phyloP scores from a whole-genome alignment of 2,113 vertebrate genomes.

The Percopsis transmontana region DNA sequence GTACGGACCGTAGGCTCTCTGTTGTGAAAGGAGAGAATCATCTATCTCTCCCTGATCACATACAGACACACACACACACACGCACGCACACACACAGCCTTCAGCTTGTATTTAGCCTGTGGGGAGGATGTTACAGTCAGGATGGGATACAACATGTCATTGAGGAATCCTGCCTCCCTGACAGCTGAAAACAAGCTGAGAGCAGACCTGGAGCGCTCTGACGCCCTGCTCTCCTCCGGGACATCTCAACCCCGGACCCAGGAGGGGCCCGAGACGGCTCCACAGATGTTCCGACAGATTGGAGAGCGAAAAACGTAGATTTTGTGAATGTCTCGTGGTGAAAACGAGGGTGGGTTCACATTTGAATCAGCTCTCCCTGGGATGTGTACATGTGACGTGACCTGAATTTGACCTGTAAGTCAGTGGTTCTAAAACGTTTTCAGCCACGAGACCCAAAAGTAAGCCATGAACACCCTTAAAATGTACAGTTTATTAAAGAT shows the following conservation, averaged over 20 bases:
- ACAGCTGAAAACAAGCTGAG: conserved; percentile 70
- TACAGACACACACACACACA: not conserved
- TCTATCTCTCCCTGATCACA: conserved; percentile 50
- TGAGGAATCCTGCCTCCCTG: conserved; percentile 68
- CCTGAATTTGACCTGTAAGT: not conserved
- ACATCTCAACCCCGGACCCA: not conserved
- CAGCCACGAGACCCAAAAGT: too few species aligned
- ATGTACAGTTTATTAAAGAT: too few species aligned
- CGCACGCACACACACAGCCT: not conserved
- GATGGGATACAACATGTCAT: conserved; percentile 74
- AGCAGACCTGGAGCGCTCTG: not conserved
- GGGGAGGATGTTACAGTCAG: conserved; percentile 72
- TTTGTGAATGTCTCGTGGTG: conserved; percentile 26
- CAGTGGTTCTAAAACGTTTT: too few species aligned
- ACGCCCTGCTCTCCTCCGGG: too few species aligned
- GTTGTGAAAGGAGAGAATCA: conserved; percentile 40
- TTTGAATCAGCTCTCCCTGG: too few species aligned
- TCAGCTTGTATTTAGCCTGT: conserved; percentile 68
- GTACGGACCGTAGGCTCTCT: conserved; percentile 39
- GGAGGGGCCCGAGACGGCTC: conserved; percentile 15
- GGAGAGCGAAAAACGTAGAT: conserved; percentile 1
- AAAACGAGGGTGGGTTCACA: not conserved
- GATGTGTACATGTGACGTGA: not conserved
- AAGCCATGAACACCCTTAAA: too few species aligned
- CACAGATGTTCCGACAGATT: conserved; percentile 46